Conservation (phyloP, 2,113 vertebrate species). For the Beaufortia kweichowensis region DNA sequence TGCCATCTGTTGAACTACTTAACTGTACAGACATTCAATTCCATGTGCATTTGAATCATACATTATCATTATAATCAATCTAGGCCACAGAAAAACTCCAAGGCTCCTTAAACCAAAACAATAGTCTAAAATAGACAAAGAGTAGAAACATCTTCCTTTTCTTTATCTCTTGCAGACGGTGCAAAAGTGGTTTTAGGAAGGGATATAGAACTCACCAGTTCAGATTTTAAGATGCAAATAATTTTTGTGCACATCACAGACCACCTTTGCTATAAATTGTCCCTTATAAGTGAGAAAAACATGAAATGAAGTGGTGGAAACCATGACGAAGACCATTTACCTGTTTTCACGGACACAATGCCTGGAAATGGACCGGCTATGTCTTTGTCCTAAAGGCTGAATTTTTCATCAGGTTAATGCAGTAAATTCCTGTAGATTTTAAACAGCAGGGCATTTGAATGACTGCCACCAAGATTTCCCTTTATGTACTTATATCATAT, state of each 20-base stretch:
- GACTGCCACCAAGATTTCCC: neutral
- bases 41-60: neutral
- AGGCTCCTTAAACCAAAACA: neutral
- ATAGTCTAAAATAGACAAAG: neutral
- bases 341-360: neutral
- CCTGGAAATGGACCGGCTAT: neutral
- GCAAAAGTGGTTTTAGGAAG: neutral
- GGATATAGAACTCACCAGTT: neutral
- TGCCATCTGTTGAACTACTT: neutral
- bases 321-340: neutral
- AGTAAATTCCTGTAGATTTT: neutral
- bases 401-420: neutral
- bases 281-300: constrained; percentile 18
- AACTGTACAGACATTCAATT: neutral
- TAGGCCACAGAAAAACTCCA: neutral
- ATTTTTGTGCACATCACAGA: constrained; percentile 18
- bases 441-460: neutral
- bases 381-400: neutral
- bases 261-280: constrained; percentile 12
- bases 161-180: neutral
- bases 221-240: neutral
- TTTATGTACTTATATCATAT: neutral
- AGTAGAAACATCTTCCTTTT: neutral
- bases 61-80: neutral
- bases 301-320: neutral